A percentile compares a stretch with the other conserved stretches of the same genome.
These are phyloP conservation scores for Rhizoglyphus robini DNA, from an alignment of 1,140 invertebrate genomes.

Conservation along the genomic window DNA sequence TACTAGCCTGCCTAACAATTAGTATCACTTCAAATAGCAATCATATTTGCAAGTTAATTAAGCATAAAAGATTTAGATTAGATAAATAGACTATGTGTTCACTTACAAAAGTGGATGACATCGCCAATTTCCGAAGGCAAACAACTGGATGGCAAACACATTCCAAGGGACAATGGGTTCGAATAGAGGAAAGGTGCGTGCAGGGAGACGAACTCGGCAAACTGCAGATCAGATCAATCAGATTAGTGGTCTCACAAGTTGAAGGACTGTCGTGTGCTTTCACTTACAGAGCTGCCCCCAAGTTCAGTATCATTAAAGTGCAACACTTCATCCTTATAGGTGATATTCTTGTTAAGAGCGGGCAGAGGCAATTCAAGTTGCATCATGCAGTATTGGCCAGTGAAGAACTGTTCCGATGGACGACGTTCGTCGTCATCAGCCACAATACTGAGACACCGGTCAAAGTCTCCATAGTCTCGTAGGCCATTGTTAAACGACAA, in stretches of 20 bases:
- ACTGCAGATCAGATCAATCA: no score
- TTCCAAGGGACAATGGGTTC: neutral
- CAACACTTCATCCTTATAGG: neutral
- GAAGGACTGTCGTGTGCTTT: neutral
- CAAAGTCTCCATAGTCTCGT: constrained; percentile 9
- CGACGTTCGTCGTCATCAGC: neutral
- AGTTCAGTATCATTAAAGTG: constrained; percentile 15
- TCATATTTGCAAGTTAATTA: no score
- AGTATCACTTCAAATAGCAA: no score
- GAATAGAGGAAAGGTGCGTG: constrained; percentile 13
- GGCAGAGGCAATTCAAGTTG: constrained; percentile 13
- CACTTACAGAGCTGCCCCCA: neutral
- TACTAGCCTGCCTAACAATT: no score
- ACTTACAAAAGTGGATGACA: constrained; percentile 11
- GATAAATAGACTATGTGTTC: neutral
- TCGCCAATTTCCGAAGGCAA: neutral
- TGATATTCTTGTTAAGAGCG: neutral
- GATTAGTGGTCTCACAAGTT: neutral
- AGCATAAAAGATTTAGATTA: no score
- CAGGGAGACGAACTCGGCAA: constrained; percentile 1
- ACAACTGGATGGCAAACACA: constrained; percentile 16
- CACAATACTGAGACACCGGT: constrained; percentile 6
- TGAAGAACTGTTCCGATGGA: neutral
- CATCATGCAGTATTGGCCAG: constrained; percentile 13
- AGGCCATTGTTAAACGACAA: neutral